Conservation (phyloP, 92 coral and sea anemone genomes). For the Paramuricea clavata region DNA sequence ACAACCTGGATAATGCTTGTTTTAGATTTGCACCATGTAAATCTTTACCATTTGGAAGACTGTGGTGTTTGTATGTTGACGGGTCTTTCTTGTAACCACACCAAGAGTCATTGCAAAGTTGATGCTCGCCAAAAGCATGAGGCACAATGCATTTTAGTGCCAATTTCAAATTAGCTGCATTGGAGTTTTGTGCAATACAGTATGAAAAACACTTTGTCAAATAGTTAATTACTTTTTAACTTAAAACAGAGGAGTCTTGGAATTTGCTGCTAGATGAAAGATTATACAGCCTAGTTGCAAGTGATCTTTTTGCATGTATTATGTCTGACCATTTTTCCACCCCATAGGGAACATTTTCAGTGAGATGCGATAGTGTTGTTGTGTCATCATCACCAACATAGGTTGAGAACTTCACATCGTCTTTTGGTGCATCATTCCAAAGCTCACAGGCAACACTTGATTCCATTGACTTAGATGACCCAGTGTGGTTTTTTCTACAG, state of each 20-base stretch:
- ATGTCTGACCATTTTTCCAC: slow-evolving; percentile 67
- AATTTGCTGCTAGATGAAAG: slow-evolving; percentile 2
- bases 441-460: slow-evolving; percentile 55
- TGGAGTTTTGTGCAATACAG: slow-evolving; percentile 19
- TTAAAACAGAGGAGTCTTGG: slow-evolving; percentile 22
- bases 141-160: not conserved
- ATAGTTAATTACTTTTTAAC: slow-evolving; percentile 25
- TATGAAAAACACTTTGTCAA: slow-evolving; percentile 55
- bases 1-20: not conserved
- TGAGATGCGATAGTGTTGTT: slow-evolving; percentile 46
- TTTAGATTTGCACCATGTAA: slow-evolving; percentile 18
- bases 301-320: slow-evolving; percentile 48
- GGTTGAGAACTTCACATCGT: not conserved
- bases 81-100: not conserved
- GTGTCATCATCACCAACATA: slow-evolving; percentile 65
- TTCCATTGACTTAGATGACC: slow-evolving; percentile 66
- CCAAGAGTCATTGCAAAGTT: not conserved
- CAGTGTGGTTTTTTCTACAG: slow-evolving; percentile 56
- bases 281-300: slow-evolving; percentile 28
- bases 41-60: slow-evolving; percentile 54
- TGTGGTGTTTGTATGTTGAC: slow-evolving; percentile 32
- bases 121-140: not conserved
- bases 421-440: not conserved
- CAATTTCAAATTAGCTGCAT: not conserved
- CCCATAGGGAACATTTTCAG: slow-evolving; percentile 32